A percentile compares a stretch with the other conserved stretches of the same genome.
phyloP scores from a whole-genome alignment of 53 echinoderm and acorn worm species.

The Actinopyga echinites region DNA sequence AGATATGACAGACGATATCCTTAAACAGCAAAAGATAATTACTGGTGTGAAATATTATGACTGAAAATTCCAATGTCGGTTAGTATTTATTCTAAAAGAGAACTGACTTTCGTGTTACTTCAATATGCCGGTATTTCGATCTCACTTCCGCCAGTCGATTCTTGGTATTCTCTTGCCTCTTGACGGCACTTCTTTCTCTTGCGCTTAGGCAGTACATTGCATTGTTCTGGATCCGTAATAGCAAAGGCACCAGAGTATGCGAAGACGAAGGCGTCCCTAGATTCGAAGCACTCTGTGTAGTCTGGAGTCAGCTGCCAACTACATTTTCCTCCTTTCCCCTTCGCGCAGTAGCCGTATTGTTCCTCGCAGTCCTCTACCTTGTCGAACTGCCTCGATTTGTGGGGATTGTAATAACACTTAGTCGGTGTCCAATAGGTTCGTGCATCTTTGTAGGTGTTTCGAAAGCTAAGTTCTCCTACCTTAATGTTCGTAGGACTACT shows the following conservation, averaged over 20 bases:
- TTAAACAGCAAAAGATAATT: no score
- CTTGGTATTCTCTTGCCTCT: no score
- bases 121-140: no score
- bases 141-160: no score
- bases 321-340: not conserved
- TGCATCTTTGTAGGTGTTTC: not conserved
- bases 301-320: not conserved
- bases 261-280: not conserved
- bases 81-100: no score
- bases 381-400: not conserved
- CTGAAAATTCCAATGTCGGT: no score
- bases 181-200: not conserved
- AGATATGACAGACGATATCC: no score
- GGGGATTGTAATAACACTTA: conserved; percentile 1
- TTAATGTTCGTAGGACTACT: not conserved
- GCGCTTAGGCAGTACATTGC: not conserved
- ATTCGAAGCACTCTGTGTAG: conserved; percentile 2
- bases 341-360: not conserved
- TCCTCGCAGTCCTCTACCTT: not conserved
- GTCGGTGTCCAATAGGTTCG: not conserved
- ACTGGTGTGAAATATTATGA: no score
- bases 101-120: no score
- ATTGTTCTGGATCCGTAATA: conserved; percentile 6
- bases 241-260: not conserved
- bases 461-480: not conserved